A percentile compares a stretch with the other conserved stretches of the same genome.
These are phyloP conservation scores for Hirundichthys speculiger DNA, from an alignment of 2,113 vertebrate genomes.

Conservation along the genomic window DNA sequence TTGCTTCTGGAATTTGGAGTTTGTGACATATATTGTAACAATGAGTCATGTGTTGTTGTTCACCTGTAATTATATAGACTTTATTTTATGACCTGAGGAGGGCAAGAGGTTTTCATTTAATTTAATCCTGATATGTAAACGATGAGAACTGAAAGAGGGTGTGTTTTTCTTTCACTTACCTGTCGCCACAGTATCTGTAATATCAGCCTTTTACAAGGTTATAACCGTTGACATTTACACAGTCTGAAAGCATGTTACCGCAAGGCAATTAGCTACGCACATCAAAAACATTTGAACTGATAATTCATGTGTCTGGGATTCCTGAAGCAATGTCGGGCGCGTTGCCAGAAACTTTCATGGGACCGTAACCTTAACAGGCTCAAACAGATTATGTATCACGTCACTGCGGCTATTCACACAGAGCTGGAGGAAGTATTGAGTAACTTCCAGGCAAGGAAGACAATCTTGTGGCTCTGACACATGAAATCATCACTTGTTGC, in stretches of 20 bases:
- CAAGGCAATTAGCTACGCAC: background rate
- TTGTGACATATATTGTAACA: too few relatives aligned
- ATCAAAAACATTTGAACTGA: background rate
- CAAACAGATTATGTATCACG: slow-evolving; percentile 17
- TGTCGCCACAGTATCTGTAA: background rate
- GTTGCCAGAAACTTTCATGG: background rate
- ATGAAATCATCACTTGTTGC: background rate
- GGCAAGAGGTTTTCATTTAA: too few relatives aligned
- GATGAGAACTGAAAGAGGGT: too few relatives aligned
- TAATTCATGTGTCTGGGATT: background rate
- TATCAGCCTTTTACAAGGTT: too few relatives aligned
- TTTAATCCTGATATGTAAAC: too few relatives aligned
- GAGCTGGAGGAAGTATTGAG: slow-evolving; percentile 25
- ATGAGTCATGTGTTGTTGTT: too few relatives aligned
- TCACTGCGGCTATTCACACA: background rate
- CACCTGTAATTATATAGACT: too few relatives aligned
- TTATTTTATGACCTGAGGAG: too few relatives aligned
- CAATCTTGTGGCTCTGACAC: background rate
- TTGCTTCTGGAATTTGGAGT: too few relatives aligned
- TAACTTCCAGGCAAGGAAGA: background rate
- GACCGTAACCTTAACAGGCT: slow-evolving; percentile 17
- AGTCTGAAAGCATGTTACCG: background rate
- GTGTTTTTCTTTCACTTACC: too few relatives aligned
- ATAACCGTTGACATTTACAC: background rate
- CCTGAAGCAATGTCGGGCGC: background rate